Percentiles rank a stretch among this genome's conserved stretches.
Evolutionary conservation across 1,140 invertebrate species (phyloP).

Genomic region (Proctacanthus coquilletti): DNA sequence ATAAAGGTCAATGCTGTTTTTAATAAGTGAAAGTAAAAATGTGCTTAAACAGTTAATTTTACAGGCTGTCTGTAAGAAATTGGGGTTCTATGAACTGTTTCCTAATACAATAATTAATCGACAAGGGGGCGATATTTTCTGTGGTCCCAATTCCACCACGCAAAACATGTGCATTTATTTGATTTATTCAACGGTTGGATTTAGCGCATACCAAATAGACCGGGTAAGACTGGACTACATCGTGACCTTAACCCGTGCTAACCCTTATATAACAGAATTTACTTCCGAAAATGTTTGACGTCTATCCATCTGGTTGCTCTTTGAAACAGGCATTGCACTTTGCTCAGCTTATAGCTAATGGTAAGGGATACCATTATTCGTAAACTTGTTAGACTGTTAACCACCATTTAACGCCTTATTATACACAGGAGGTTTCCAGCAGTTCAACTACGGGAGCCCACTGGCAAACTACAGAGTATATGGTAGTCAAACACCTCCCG

Average conservation of each 20-base stretch:
- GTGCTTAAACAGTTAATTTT: background rate
- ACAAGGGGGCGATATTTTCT: constrained; percentile 17
- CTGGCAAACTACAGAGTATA: constrained; percentile 13
- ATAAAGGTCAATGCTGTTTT: too few species aligned
- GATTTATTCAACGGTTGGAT: constrained; percentile 22
- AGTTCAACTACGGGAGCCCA: constrained; percentile 16
- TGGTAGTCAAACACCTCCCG: constrained; percentile 14
- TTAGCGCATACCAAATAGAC: constrained; percentile 25
- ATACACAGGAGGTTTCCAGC: constrained; percentile 18
- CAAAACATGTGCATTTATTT: constrained; percentile 17
- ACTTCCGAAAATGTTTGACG: too few species aligned
- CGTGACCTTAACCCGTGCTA: too few species aligned
- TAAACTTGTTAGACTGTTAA: too few species aligned
- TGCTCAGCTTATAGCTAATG: too few species aligned
- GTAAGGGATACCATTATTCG: too few species aligned
- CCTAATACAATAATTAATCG: constrained; percentile 18
- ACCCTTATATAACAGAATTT: too few species aligned
- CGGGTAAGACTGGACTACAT: too few species aligned
- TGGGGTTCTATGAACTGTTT: constrained; percentile 22
- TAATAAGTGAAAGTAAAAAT: background rate
- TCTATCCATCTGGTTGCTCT: too few species aligned
- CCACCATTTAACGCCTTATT: too few species aligned
- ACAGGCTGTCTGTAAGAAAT: constrained; percentile 4
- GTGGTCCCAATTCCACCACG: constrained; percentile 12
- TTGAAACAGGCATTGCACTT: too few species aligned